phyloP scores from a whole-genome alignment of 2,113 vertebrate genomes.

The Equus quagga region DNA sequence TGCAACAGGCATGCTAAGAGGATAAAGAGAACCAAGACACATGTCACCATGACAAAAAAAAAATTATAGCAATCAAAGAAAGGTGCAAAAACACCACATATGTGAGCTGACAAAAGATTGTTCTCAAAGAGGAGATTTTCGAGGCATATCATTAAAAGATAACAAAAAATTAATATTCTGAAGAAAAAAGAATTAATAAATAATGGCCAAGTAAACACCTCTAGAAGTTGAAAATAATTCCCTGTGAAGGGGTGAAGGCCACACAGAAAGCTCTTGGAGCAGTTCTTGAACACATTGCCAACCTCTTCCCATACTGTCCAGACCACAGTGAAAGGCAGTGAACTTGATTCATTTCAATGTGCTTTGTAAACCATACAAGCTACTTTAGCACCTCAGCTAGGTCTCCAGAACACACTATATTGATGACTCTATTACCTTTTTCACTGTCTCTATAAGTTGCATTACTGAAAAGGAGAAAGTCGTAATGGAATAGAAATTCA shows the following conservation, averaged over 20 bases:
- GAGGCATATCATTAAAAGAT: neutral
- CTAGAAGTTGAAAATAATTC: neutral
- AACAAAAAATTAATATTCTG: neutral
- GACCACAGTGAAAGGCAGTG: neutral
- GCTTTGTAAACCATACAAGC: neutral
- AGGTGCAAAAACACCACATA: neutral
- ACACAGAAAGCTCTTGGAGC: neutral
- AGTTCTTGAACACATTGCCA: too few species aligned
- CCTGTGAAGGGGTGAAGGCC: neutral
- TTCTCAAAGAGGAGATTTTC: neutral
- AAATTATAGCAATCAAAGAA: neutral
- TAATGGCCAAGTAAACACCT: neutral
- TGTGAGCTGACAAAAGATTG: neutral
- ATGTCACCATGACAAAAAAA: neutral
- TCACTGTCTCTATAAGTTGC: neutral
- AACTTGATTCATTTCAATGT: neutral
- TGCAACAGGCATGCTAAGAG: neutral
- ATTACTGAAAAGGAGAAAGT: constrained; percentile 54
- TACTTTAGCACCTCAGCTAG: neutral
- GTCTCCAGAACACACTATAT: constrained; percentile 29
- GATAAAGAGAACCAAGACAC: neutral
- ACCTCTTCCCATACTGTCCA: neutral
- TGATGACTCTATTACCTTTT: constrained; percentile 53
- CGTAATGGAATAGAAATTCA: constrained; percentile 7
- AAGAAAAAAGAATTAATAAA: neutral